These are phyloP conservation scores for Zosterops japonicus DNA, from an alignment of 2,113 vertebrate genomes.

Conservation along the genomic window DNA sequence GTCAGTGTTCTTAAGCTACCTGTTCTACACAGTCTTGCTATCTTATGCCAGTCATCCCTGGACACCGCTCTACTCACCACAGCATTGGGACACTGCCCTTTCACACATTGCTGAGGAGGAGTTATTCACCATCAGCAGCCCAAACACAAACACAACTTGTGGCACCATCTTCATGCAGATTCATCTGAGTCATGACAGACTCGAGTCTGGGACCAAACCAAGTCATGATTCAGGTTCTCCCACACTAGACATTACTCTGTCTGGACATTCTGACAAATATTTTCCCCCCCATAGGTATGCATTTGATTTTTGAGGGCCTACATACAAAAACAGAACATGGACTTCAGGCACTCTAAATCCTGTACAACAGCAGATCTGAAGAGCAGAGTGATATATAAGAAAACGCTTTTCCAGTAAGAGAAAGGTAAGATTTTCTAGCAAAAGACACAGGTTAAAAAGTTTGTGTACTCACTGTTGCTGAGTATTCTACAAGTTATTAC, in stretches of 20 bases:
- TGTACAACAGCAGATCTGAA: neutral
- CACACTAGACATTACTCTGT: neutral
- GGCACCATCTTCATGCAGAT: neutral
- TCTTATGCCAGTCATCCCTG: neutral
- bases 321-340: neutral
- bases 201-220: neutral
- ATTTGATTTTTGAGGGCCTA: neutral
- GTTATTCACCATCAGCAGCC: neutral
- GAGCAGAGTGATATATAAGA: neutral
- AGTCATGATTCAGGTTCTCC: neutral
- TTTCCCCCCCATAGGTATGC: accelerated
- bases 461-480: neutral
- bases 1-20: neutral
- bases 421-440: neutral
- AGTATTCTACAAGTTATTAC: neutral
- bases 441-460: neutral
- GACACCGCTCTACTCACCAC: neutral
- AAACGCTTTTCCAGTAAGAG: neutral
- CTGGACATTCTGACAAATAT: neutral
- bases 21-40: neutral
- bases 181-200: neutral
- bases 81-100: neutral
- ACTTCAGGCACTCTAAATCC: neutral
- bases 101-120: neutral
- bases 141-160: neutral